These are phyloP conservation scores for Daphoenositta chrysoptera DNA, from an alignment of 2,113 vertebrate species.

Conservation along the genomic window DNA sequence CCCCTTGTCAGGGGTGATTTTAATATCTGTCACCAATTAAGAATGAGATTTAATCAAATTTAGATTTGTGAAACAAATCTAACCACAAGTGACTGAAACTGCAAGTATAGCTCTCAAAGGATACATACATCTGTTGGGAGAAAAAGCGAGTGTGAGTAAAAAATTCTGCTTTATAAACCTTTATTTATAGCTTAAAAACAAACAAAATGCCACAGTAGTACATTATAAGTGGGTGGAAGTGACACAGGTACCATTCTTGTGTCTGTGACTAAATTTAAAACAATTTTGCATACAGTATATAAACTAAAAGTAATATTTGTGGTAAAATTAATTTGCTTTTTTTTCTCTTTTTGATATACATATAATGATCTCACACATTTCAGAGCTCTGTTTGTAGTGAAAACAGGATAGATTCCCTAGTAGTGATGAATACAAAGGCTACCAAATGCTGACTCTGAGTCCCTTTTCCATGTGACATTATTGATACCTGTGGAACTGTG, in stretches of 20 bases:
- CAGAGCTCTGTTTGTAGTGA: neutral
- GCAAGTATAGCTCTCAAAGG: neutral
- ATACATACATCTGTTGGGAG: neutral
- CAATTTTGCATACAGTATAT: neutral
- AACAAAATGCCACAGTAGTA: neutral
- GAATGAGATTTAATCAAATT: neutral
- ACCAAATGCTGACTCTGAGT: neutral
- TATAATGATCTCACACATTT: neutral
- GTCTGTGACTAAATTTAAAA: neutral
- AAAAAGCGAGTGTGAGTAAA: neutral
- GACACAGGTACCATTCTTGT: neutral
- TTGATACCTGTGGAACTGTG: neutral
- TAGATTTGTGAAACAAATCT: neutral
- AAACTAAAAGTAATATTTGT: neutral
- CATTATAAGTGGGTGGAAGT: neutral
- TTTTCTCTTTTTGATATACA: neutral
- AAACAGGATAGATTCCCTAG: neutral
- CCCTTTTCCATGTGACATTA: neutral
- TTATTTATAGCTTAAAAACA: neutral
- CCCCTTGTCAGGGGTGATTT: neutral
- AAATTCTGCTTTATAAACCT: neutral
- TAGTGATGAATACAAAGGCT: neutral
- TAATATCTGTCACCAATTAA: neutral
- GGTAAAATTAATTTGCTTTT: neutral
- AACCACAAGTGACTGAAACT: neutral